Conservation (phyloP, 2,113 vertebrate species). For the Microcebus tavaratra region DNA sequence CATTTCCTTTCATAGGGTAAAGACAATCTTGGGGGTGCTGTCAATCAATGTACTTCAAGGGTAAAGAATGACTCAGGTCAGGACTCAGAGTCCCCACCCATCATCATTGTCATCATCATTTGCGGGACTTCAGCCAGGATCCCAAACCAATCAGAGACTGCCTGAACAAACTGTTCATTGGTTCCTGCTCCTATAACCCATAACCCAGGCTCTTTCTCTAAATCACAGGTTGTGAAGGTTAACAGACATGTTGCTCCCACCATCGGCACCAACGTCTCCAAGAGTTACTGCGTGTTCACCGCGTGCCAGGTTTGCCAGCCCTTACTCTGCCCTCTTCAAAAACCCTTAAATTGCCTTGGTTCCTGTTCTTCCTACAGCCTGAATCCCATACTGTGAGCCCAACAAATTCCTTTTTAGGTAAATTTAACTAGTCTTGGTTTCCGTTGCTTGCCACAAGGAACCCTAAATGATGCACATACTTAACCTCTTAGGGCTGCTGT, state of each 20-base stretch:
- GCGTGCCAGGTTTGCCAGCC: too few relatives aligned
- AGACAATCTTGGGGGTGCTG: not conserved
- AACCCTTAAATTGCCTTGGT: not conserved
- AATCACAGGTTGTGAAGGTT: not conserved
- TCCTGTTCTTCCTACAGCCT: not conserved
- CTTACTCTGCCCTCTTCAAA: too few relatives aligned
- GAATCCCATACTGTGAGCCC: not conserved
- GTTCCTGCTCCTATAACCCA: not conserved
- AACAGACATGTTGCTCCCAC: too few relatives aligned
- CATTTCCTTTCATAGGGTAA: not conserved
- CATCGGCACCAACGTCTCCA: too few relatives aligned
- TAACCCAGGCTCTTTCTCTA: not conserved
- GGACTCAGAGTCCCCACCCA: not conserved
- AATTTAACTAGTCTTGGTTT: not conserved
- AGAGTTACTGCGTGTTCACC: too few relatives aligned
- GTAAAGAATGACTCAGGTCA: not conserved
- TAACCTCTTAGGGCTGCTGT: not conserved
- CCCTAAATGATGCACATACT: not conserved
- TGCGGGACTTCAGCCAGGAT: not conserved
- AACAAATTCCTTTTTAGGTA: not conserved
- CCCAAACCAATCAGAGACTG: not conserved
- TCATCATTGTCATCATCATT: rapidly evolving
- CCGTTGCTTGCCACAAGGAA: not conserved
- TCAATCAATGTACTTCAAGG: not conserved
- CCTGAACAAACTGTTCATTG: not conserved